Evolutionary conservation across 2,113 vertebrate genomes (phyloP), one percentile per base, ranked within the genome.

Genomic region (Dicrurus megarhynchus): DNA sequence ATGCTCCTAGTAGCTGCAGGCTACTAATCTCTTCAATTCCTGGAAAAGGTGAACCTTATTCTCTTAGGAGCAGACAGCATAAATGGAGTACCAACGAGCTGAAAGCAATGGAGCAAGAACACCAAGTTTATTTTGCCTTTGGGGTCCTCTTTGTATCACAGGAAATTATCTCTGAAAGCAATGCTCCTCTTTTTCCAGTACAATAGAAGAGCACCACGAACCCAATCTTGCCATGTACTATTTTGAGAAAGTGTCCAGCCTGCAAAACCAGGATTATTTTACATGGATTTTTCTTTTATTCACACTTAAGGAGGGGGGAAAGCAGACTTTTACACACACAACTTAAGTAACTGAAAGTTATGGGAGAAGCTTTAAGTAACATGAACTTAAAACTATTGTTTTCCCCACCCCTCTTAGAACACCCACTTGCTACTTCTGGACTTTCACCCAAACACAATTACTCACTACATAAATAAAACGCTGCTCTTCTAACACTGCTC

Each of bases 21-120:
- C 96, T 94, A 87, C 94, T 93, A 44, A 91, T 96, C 91, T 92
- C 95, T 89, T 92, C 79, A 91, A 82, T 94, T 98, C 86, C 93
- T 95, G 92, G 95, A 89, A 97, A 97, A 95, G 92, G 47, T 87
- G 94, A 97, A 97, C 80, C 94, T 75, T 75, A 73, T n/a, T 89
- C 93, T 93, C 92, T 91, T 61, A 84, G 83, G 75, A 96, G 68
- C 71, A 97, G 90, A 94, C 71, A 92, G 92, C 93, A 97, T 49
- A 93, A 96, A 89, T 2, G 39, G 74, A 93, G 86, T 84, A 92
- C 76, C 95, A 92, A 65, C 7, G 6, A 94, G 89, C 78, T 91
- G 90, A 96, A 95, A 94, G 84, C 86, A 90, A 52, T 35, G 30
- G 80, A 91, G 84, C 61, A 90, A 90, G 93, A 95, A 91, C 85